phyloP scores from a whole-genome alignment of 2,888 invertebrate genomes.

The Dryobotodes eremita region DNA sequence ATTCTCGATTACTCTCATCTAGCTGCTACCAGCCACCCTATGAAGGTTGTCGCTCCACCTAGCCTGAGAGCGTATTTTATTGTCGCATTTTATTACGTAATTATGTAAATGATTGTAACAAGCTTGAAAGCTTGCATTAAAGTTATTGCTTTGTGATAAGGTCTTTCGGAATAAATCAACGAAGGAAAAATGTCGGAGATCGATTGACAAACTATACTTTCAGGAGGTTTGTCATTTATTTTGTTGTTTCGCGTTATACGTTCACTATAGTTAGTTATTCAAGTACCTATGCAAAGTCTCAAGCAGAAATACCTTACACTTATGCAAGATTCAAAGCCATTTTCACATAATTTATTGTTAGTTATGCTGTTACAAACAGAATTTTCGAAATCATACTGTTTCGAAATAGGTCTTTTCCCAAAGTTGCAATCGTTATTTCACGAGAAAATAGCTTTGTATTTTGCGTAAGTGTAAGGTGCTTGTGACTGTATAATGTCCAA shows the following conservation, averaged over 20 bases:
- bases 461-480: neutral
- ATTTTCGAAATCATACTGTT: neutral
- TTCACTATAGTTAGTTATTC: neutral
- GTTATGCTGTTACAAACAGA: neutral
- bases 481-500: neutral
- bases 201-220: neutral
- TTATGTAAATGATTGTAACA: slow-evolving; percentile 6
- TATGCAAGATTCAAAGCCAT: neutral
- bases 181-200: neutral
- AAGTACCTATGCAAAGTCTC: neutral
- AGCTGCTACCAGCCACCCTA: neutral
- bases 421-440: neutral
- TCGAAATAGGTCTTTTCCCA: neutral
- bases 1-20: neutral
- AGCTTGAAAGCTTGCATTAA: slow-evolving; percentile 4
- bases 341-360: neutral
- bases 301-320: neutral
- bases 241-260: neutral
- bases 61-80: neutral
- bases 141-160: neutral
- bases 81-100: slow-evolving; percentile 8
- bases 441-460: neutral
- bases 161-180: neutral
- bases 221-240: neutral
- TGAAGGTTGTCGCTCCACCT: neutral